Base-by-base conservation (phyloP, 2,888 invertebrate genomes). In the Ectropis crepuscularia region DNA sequence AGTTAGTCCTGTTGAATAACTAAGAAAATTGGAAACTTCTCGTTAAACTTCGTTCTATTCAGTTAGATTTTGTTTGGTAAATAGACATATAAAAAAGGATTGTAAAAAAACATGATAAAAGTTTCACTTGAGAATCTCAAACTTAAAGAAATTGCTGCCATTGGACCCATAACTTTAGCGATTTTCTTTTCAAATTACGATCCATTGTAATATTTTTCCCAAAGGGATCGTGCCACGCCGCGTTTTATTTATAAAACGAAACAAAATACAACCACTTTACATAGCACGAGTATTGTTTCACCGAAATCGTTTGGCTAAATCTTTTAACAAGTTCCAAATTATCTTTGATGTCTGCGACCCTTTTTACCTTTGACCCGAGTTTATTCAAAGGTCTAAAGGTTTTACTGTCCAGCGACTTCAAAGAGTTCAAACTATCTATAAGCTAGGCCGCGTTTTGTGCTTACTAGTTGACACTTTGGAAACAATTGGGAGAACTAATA, bases 291-390 rank as follows among this genome's bases (percentile, higher is more conserved):
- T 68, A 63, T 61, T 70, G 49, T 69, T 57, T 61, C 63, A 57
- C 61, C 64, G 46, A 59, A 67, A 67, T 62, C 57, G 53, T 67
- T 62, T 57, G 73, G 75, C 72, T 74, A 75, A 78, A 82, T 81
- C 78, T 85, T 84, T 81, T 82, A 85, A 88, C 85, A 85, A 80
- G 78, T 84, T 78, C 74, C 82, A 83, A 82, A 86, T 88, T 86
- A 88, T 86, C 85, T 88, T 88, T 88, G 88, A 88, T 82, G 80
- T 83, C 74, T 80, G 78, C 72, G 84, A 82, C 86, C 88, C 85
- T 85, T 89, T 86, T 83, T 83, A 85, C 86, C 83, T 89, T 87
- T 88, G 87, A 87, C 82, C 84, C 79, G 69, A 72, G 77, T 75
- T 79, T 79, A 76, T 81, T 82, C 80, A 86, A 85, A 87, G 82